Evolutionary conservation across 2,113 vertebrate species (phyloP).

Genomic region (Anolis sagrei): DNA sequence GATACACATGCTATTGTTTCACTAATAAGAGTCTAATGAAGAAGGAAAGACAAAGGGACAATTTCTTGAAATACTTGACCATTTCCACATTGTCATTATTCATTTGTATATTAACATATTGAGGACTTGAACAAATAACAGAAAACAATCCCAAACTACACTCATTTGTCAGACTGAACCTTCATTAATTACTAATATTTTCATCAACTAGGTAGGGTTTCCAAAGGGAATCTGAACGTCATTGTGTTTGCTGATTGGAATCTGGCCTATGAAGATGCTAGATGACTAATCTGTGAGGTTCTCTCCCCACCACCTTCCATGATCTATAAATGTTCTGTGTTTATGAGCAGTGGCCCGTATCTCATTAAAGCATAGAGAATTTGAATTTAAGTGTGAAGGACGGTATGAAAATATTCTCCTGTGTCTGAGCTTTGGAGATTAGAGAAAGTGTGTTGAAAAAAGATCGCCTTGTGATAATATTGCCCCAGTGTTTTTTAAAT

Average conservation of each 20-base stretch:
- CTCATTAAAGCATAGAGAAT: constrained; percentile 59
- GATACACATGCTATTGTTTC: constrained; percentile 34
- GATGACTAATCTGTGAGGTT: constrained; percentile 64
- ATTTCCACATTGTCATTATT: constrained; percentile 39
- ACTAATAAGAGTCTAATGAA: not conserved
- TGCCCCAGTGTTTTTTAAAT: not conserved
- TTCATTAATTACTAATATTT: not conserved
- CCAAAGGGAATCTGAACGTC: constrained; percentile 15
- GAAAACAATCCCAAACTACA: not conserved
- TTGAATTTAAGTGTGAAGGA: constrained; percentile 61
- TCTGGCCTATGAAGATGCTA: constrained; percentile 42
- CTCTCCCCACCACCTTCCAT: constrained; percentile 32
- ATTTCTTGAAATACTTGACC: not conserved
- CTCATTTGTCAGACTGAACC: constrained; percentile 34
- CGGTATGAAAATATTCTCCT: constrained; percentile 61
- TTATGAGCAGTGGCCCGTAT: constrained; percentile 54
- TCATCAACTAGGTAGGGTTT: constrained; percentile 32
- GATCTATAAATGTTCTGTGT: constrained; percentile 53
- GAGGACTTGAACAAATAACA: constrained; percentile 15
- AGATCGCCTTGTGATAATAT: constrained; percentile 27
- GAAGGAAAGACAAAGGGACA: not conserved
- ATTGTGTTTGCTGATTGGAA: constrained; percentile 37
- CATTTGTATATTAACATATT: constrained; percentile 23
- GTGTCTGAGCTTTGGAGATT: constrained; percentile 51
- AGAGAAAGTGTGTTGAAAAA: constrained; percentile 46